Evolutionary conservation across 2,888 invertebrate species (phyloP).

Genomic region (Venustoraphidia nigricollis): DNA sequence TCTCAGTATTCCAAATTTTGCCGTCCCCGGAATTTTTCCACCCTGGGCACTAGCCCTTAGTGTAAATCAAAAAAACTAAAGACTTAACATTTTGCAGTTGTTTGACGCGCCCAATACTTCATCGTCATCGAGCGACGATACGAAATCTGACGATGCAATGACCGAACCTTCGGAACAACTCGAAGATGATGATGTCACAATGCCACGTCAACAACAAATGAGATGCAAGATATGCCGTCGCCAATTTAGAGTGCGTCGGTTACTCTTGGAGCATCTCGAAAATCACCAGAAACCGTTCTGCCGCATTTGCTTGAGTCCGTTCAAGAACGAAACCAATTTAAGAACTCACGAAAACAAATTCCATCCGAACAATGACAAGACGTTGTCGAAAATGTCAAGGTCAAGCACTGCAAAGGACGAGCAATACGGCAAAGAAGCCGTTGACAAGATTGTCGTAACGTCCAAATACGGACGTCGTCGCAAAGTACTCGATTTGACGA

Average conservation of each 20-base stretch:
- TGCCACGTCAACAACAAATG: too few relatives aligned
- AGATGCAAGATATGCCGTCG: constrained; percentile 1
- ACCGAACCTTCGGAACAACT: too few relatives aligned
- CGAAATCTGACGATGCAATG: too few relatives aligned
- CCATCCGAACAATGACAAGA: not conserved
- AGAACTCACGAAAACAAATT: constrained; percentile 1
- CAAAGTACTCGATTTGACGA: constrained; percentile 3
- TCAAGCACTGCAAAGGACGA: not conserved
- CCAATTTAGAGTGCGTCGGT: not conserved
- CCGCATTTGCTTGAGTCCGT: constrained; percentile 1
- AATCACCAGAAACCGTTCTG: constrained; percentile 5
- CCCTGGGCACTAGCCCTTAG: too few relatives aligned
- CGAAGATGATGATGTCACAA: too few relatives aligned
- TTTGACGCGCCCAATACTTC: too few relatives aligned
- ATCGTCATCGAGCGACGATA: too few relatives aligned
- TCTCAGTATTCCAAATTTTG: too few relatives aligned
- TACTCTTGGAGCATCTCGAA: constrained; percentile 3
- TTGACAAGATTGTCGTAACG: not conserved
- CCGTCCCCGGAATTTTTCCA: too few relatives aligned
- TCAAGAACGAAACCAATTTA: constrained; percentile 1
- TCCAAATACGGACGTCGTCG: constrained; percentile 5
- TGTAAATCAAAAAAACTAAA: too few relatives aligned
- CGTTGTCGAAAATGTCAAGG: not conserved
- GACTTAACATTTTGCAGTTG: too few relatives aligned
- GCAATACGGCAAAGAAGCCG: not conserved